Evolutionary conservation across 2,113 vertebrate species (phyloP).

Genomic region (Heteronetta atricapilla): DNA sequence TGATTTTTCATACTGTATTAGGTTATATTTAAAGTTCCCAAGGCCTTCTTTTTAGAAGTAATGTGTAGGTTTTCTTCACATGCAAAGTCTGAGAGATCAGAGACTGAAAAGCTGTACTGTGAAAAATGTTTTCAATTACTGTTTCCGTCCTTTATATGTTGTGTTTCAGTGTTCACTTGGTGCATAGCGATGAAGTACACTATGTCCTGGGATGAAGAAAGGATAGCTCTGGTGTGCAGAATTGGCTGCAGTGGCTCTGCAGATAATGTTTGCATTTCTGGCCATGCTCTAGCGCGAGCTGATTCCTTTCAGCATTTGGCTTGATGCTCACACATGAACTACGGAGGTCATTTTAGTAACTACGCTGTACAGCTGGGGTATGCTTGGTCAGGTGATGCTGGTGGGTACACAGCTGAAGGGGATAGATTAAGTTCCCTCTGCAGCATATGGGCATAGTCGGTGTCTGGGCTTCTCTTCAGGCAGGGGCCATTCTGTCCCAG

Average conservation of each 20-base stretch:
- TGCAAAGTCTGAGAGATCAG: background rate
- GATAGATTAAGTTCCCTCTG: rapidly evolving
- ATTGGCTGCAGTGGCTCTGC: background rate
- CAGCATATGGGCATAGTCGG: background rate
- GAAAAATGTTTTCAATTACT: conserved; percentile 3
- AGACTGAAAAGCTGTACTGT: background rate
- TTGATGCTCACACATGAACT: background rate
- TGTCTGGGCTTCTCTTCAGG: background rate
- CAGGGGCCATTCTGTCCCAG: background rate
- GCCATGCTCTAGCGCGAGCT: background rate
- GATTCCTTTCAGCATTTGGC: background rate
- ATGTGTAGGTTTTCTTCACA: background rate
- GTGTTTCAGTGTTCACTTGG: background rate
- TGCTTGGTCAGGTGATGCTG: background rate
- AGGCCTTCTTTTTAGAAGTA: background rate
- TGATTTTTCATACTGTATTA: background rate
- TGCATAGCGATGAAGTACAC: background rate
- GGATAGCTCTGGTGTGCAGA: background rate
- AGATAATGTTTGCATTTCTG: background rate
- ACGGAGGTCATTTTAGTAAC: background rate
- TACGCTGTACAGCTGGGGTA: background rate
- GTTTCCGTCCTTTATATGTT: background rate
- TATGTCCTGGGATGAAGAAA: background rate
- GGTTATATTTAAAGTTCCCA: background rate
- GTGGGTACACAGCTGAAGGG: background rate